phyloP scores from a whole-genome alignment of 2,888 invertebrate species.

The Cosmia pyralina region DNA sequence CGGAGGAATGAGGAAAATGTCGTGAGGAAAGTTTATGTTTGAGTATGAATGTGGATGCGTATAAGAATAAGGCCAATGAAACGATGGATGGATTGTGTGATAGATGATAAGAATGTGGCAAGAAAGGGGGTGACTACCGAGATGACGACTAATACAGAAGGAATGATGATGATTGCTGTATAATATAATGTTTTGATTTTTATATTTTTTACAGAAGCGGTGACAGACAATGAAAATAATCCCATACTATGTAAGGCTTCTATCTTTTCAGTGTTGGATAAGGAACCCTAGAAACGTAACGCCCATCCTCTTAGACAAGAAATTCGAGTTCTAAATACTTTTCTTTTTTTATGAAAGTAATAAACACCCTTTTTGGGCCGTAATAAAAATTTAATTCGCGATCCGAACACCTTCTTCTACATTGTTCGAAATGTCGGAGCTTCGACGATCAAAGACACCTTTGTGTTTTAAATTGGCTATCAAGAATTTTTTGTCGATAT shows the following conservation, averaged over 20 bases:
- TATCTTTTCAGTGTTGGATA: not conserved
- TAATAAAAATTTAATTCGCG: conserved; percentile 67
- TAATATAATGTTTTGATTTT: too few relatives aligned
- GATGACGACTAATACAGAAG: not conserved
- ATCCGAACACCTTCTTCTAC: conserved; percentile 51
- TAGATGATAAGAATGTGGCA: not conserved
- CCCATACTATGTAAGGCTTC: not conserved
- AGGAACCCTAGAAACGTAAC: conserved; percentile 12
- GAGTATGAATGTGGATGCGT: not conserved
- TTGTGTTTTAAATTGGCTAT: conserved; percentile 62
- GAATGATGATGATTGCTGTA: not conserved
- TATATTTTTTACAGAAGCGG: not conserved
- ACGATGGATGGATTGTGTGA: not conserved
- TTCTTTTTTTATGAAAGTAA: conserved; percentile 63
- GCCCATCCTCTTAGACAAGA: conserved; percentile 14
- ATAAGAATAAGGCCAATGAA: not conserved
- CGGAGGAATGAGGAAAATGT: not conserved
- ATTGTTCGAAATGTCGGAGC: conserved; percentile 28
- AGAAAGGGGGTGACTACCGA: not conserved
- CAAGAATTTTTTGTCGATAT: conserved; percentile 35
- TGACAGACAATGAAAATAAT: not conserved
- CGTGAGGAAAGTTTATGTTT: not conserved
- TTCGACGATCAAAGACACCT: conserved; percentile 46
- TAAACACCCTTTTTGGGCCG: conserved; percentile 61
- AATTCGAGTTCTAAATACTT: conserved; percentile 48